Evolutionary conservation across 2,113 vertebrate genomes (phyloP).

Genomic region (Tor tambroides): DNA sequence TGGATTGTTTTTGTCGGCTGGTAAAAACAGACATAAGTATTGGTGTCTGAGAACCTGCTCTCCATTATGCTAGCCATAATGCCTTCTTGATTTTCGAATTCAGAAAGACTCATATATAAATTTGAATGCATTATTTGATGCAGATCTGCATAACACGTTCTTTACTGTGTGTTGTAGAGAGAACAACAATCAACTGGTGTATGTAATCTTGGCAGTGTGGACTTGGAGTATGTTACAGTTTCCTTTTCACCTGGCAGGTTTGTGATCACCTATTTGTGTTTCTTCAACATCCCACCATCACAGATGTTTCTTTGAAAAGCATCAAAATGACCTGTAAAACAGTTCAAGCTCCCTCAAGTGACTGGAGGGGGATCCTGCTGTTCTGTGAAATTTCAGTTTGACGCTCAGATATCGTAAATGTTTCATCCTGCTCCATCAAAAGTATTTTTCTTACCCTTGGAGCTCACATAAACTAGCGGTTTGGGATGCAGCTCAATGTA

Average conservation of each 20-base stretch:
- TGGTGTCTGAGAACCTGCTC: background rate
- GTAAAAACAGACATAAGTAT: background rate
- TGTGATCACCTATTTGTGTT: conserved; percentile 56
- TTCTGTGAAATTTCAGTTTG: background rate
- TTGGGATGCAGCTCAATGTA: background rate
- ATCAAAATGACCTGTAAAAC: background rate
- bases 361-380: background rate
- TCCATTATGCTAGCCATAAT: background rate
- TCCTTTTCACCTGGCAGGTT: conserved; percentile 91
- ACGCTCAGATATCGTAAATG: background rate
- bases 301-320: background rate
- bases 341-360: conserved; percentile 1
- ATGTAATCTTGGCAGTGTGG: conserved; percentile 88
- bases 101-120: background rate
- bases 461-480: background rate
- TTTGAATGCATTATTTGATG: background rate
- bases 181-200: conserved; percentile 75
- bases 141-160: background rate
- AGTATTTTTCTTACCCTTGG: conserved; percentile 11
- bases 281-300: background rate
- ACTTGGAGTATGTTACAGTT: conserved; percentile 98
- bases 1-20: background rate
- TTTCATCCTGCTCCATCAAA: conserved; percentile 9
- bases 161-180: conserved; percentile 71
- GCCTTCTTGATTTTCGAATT: background rate